Evolutionary conservation across 2,797 vertebrate species (phyloP).

Genomic region (Cynodonichthys magdalenae): DNA sequence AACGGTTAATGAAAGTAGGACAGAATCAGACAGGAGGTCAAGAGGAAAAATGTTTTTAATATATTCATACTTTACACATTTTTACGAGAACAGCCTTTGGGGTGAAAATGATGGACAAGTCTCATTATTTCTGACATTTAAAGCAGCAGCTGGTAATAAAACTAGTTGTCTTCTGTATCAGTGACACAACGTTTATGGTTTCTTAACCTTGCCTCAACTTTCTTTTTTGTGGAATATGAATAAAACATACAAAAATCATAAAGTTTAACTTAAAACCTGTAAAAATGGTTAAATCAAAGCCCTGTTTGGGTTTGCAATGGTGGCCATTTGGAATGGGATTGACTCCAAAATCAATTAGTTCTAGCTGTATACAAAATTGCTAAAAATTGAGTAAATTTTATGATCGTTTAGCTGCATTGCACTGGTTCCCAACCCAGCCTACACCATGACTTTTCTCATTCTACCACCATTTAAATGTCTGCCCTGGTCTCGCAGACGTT

Average conservation of each 20-base stretch:
- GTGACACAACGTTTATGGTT: conserved; percentile 1
- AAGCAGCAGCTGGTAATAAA: neutral
- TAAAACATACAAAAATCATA: neutral
- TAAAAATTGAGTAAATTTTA: conserved; percentile 2
- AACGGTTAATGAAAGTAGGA: conserved; percentile 12
- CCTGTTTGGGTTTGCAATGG: too few relatives aligned
- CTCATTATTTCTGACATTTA: conserved; percentile 11
- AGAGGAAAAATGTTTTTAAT: conserved; percentile 8
- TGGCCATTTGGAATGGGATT: too few relatives aligned
- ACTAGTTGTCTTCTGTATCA: neutral
- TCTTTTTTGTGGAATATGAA: neutral
- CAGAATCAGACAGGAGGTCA: neutral
- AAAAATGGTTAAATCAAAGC: too few relatives aligned
- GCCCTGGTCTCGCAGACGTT: conserved; percentile 1
- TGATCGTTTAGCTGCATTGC: neutral
- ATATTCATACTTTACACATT: conserved; percentile 9
- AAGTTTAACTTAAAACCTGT: neutral
- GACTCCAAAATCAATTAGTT: too few relatives aligned
- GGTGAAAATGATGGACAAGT: neutral
- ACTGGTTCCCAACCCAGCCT: conserved; percentile 5
- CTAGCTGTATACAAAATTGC: neutral
- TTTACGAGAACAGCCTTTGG: conserved; percentile 6
- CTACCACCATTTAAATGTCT: conserved; percentile 1
- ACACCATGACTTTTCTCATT: conserved; percentile 7
- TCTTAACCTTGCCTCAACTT: neutral